Evolutionary conservation across 1,140 invertebrate genomes (phyloP).

Genomic region (Teleopsis dalmanni): DNA sequence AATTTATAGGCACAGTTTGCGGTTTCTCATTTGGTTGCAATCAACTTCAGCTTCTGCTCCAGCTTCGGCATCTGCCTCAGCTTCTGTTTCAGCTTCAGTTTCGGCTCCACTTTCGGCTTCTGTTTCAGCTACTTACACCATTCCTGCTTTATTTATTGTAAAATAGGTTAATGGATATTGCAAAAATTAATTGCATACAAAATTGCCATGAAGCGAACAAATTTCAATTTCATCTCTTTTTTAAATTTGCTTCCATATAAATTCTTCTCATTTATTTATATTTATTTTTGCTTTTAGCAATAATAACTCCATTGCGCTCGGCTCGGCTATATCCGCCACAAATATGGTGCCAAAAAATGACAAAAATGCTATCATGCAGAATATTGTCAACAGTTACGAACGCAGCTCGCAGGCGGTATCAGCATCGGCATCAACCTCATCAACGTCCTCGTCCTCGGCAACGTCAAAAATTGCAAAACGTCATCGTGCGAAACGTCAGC

Average conservation of each 20-base stretch:
- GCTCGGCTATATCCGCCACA: slow-evolving; percentile 15
- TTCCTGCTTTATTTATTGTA: not conserved
- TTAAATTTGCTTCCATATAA: not conserved
- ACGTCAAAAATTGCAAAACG: slow-evolving; percentile 7
- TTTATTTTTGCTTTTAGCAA: slow-evolving; percentile 1
- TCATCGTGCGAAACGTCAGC: slow-evolving; percentile 45
- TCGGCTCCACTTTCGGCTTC: not conserved
- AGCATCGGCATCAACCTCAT: not conserved
- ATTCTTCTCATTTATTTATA: not conserved
- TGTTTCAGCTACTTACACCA: not conserved
- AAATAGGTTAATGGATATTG: slow-evolving; percentile 10
- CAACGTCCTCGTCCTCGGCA: slow-evolving; percentile 2
- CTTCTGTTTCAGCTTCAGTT: not conserved
- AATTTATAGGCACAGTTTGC: no score
- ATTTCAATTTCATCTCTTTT: not conserved
- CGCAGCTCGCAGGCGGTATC: not conserved
- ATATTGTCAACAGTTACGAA: slow-evolving; percentile 51
- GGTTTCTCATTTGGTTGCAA: not conserved
- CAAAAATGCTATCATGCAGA: slow-evolving; percentile 64
- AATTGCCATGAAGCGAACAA: not conserved
- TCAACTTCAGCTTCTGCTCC: not conserved
- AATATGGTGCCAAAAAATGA: slow-evolving; percentile 58
- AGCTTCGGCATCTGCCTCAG: not conserved
- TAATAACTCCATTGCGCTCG: not conserved
- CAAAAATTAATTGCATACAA: slow-evolving; percentile 10